Conservation (phyloP, 2,797 vertebrate genomes). For the Gymnodraco acuticeps region DNA sequence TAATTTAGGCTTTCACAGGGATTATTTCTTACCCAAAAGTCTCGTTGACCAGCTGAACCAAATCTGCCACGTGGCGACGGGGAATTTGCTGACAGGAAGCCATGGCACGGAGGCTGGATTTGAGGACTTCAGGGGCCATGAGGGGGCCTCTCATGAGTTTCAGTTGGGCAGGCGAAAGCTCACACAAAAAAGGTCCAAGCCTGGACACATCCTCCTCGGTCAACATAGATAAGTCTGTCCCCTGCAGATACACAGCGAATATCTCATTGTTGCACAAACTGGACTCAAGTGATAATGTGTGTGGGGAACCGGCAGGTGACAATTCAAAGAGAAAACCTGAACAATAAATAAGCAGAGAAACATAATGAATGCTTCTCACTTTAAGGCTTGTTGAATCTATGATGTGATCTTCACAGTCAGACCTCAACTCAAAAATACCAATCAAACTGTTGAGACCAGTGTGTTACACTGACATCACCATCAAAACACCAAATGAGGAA, state of each 20-base stretch:
- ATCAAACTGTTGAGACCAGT: not conserved
- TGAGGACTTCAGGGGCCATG: slow-evolving; percentile 60
- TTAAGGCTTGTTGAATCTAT: not conserved
- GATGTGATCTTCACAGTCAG: not conserved
- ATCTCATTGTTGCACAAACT: not conserved
- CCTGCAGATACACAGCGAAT: slow-evolving; percentile 62
- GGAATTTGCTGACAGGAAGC: slow-evolving; percentile 76
- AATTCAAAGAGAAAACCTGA: not conserved
- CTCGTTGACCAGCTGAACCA: slow-evolving; percentile 68
- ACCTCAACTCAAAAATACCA: not conserved
- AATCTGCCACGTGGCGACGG: slow-evolving; percentile 33
- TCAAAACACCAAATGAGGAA: not conserved
- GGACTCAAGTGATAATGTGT: not conserved
- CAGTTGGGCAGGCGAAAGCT: slow-evolving; percentile 69
- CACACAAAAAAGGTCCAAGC: slow-evolving; percentile 78
- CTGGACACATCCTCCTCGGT: slow-evolving; percentile 54
- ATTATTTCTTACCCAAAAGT: slow-evolving; percentile 73
- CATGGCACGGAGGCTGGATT: slow-evolving; percentile 64
- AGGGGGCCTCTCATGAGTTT: slow-evolving; percentile 45
- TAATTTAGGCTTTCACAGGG: not conserved
- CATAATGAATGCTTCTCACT: not conserved
- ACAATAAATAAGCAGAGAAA: not conserved
- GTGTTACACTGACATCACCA: not conserved
- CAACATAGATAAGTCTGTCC: slow-evolving; percentile 58
- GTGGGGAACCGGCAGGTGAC: not conserved